Evolutionary conservation across 1,140 invertebrate species (phyloP), one percentile per base, ranked within the genome.

Genomic region (Drosophila nannoptera): DNA sequence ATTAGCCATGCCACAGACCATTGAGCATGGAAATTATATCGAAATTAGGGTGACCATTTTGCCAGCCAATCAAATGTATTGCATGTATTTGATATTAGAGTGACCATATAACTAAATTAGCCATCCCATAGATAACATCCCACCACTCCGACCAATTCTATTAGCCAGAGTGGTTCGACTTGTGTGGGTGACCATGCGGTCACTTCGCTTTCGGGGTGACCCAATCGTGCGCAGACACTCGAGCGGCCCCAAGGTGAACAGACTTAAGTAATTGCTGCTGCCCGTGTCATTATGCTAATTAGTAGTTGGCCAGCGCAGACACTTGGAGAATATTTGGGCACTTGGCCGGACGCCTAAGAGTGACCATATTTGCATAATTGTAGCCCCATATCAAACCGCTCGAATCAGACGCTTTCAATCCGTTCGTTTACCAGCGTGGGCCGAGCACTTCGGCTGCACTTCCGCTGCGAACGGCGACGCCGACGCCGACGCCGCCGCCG

Each of bases 361-460:
- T 58, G 61, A 69, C 67, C 67, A 65, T 48, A 64, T 69, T 58
- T 69, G 42, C 67, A 69, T 69, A 65, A 69, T 69, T 69, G 38
- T 53, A 35, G 33, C 16, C 42, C 5, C 61, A n/a, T 45, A 56
- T 64, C 61, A 11, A 22, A 52, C 45, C 45, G 52, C 38, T 58
- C 12, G 64, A 56, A 69, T 43, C 66, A 42, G 43, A 46, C 22
- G 22, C 48, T 40, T 49, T 14, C 46, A 12, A 62, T 58, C 58
- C n/a, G n/a, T n/a, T n/a, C 22, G 22, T 22, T 22, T 22, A 2
- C 22, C 22, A 22, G 22, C 22, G 22, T 22, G 22, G 22, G 22
- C 22, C 22, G 3, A 22, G 22, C 22, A 22, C 61, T 35, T 60
- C 52, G 35, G 58, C 65, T 80, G 77, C 77, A 78, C 77, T 78